These are phyloP conservation scores for Dendroctonus ponderosae DNA, from an alignment of 1,140 invertebrate genomes.

Conservation along the genomic window DNA sequence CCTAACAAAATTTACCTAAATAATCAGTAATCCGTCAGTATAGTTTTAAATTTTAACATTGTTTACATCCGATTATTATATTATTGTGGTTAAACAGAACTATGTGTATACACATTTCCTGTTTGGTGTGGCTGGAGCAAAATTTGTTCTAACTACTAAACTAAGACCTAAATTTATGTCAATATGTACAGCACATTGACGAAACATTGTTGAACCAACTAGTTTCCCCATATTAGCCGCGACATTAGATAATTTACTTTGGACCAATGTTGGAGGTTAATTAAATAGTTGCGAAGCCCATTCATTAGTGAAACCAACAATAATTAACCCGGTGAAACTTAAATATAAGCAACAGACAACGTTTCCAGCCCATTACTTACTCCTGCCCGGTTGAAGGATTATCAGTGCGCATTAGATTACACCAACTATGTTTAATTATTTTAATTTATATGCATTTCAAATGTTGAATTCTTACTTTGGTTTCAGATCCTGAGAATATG, in stretches of 20 bases:
- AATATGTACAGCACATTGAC: too few relatives aligned
- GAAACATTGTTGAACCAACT: too few relatives aligned
- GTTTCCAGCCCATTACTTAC: neutral
- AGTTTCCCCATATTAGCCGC: neutral
- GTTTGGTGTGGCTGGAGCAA: too few relatives aligned
- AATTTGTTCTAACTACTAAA: too few relatives aligned
- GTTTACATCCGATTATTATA: too few relatives aligned
- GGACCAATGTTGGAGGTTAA: constrained; percentile 4
- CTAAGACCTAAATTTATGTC: too few relatives aligned
- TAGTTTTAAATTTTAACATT: too few relatives aligned
- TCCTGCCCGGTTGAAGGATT: neutral
- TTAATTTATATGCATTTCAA: neutral
- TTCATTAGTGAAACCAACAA: constrained; percentile 4
- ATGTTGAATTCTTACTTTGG: neutral
- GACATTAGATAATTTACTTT: constrained; percentile 2
- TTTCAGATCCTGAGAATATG: constrained; percentile 82
- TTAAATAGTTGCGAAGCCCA: constrained; percentile 11
- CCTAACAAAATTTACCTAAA: too few relatives aligned
- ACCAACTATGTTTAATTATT: neutral
- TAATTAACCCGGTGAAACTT: constrained; percentile 10
- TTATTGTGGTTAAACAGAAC: too few relatives aligned
- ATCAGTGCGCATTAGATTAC: neutral
- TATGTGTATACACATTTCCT: too few relatives aligned
- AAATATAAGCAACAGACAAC: neutral
- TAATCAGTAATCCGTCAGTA: too few relatives aligned